Evolutionary conservation across 2,888 invertebrate species (phyloP).

Genomic region (Aspidiotus destructor): DNA sequence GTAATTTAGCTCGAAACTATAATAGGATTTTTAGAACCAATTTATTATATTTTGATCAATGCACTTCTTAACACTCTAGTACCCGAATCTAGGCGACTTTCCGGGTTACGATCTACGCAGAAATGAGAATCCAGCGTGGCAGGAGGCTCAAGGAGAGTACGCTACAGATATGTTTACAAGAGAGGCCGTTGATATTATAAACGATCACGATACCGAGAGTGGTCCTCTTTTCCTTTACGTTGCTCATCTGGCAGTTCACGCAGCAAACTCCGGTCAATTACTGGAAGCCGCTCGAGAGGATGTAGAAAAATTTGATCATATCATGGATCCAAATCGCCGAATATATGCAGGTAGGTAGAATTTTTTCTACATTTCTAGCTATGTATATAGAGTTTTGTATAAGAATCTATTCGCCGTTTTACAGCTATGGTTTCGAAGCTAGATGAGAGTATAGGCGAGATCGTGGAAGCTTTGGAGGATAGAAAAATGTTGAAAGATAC

Average conservation of each 20-base stretch:
- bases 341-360: constrained; percentile 58
- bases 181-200: constrained; percentile 44
- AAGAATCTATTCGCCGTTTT: too few species aligned
- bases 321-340: constrained; percentile 56
- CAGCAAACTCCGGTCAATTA: constrained; percentile 42
- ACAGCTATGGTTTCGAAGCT: constrained; percentile 53
- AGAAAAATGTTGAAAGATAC: constrained; percentile 51
- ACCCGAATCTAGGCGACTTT: constrained; percentile 37
- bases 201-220: constrained; percentile 40
- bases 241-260: constrained; percentile 48
- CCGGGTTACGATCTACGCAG: constrained; percentile 45
- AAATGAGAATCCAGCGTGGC: constrained; percentile 41
- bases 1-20: too few species aligned
- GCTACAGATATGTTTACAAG: constrained; percentile 46
- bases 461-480: constrained; percentile 48
- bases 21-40: too few species aligned
- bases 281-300: constrained; percentile 52
- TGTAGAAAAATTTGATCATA: constrained; percentile 57
- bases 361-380: not conserved
- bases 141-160: constrained; percentile 43
- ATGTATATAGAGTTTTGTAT: not conserved
- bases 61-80: constrained; percentile 33
- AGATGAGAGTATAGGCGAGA: constrained; percentile 53
- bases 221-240: constrained; percentile 48
- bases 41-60: too few species aligned